Percentiles rank a stretch among this genome's conserved stretches.
Evolutionary conservation across 2,888 invertebrate species (phyloP).

Genomic region (Eupithecia pulchellata): DNA sequence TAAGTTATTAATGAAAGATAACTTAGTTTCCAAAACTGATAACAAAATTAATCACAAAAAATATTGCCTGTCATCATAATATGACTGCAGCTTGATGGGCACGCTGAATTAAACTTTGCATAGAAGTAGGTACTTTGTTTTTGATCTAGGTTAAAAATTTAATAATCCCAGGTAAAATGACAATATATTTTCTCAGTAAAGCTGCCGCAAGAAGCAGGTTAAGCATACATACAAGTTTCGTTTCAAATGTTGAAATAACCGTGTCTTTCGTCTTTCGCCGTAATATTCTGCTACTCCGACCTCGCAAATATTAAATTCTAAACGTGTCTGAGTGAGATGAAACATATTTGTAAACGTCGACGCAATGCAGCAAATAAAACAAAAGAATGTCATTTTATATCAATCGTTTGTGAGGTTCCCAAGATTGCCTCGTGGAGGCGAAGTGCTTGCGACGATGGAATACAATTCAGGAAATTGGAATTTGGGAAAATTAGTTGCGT

Average conservation of each 20-base stretch:
- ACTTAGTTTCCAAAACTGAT: no score
- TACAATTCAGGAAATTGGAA: not conserved
- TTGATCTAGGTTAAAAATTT: not conserved
- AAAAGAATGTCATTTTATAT: conserved; percentile 18
- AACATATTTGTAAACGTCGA: conserved; percentile 37
- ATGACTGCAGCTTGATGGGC: not conserved
- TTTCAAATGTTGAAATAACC: not conserved
- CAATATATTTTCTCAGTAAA: not conserved
- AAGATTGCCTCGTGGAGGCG: conserved; percentile 1
- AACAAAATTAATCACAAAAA: no score
- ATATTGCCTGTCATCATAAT: no score
- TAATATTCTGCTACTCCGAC: conserved; percentile 18
- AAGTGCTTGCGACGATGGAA: not conserved
- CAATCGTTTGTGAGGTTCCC: not conserved
- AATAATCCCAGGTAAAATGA: not conserved
- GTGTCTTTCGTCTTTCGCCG: not conserved
- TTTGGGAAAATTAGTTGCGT: not conserved
- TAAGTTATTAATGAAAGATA: no score
- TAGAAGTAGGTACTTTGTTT: not conserved
- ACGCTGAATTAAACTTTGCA: not conserved
- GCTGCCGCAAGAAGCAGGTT: not conserved
- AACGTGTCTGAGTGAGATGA: conserved; percentile 28
- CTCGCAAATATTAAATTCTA: conserved; percentile 30
- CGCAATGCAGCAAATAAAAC: conserved; percentile 27
- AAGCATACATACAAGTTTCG: not conserved